Evolutionary conservation across 2,113 vertebrate species (phyloP).

Genomic region (Halichoerus grypus): DNA sequence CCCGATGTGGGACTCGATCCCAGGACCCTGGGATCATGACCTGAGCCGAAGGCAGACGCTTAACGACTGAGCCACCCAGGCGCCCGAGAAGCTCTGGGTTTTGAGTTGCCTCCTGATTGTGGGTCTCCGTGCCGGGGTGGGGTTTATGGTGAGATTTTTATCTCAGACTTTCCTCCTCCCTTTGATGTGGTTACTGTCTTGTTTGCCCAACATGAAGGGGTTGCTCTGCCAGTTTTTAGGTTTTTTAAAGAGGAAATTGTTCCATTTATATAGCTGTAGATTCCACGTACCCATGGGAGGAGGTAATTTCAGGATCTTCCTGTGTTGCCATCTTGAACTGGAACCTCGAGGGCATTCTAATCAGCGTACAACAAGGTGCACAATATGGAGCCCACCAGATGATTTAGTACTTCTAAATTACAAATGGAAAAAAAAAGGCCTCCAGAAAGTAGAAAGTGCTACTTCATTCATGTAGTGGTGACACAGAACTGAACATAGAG

Average conservation of each 20-base stretch:
- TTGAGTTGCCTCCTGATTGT: not conserved
- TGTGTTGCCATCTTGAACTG: not conserved
- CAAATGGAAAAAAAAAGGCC: too few relatives aligned
- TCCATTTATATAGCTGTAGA: not conserved
- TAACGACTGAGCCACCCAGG: too few relatives aligned
- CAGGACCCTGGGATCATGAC: too few relatives aligned
- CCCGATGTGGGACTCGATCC: too few relatives aligned
- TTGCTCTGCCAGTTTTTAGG: too few relatives aligned
- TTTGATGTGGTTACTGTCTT: not conserved
- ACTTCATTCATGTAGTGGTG: not conserved
- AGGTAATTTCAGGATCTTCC: not conserved
- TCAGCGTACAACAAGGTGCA: not conserved
- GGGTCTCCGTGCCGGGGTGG: not conserved
- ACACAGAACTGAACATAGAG: not conserved
- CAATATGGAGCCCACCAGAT: not conserved
- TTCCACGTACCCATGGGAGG: not conserved
- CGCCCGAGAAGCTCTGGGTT: not conserved
- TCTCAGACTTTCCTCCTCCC: not conserved
- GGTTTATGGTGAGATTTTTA: accelerated
- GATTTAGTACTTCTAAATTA: not conserved
- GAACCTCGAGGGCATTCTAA: not conserved
- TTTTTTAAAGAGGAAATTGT: not conserved
- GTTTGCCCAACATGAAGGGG: not conserved
- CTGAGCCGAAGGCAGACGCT: too few relatives aligned
- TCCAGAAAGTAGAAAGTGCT: not conserved